A percentile compares a stretch with the other conserved stretches of the same genome.
Conservation (phyloP, 2,113 vertebrate genomes). For the Mixornis gularis region DNA sequence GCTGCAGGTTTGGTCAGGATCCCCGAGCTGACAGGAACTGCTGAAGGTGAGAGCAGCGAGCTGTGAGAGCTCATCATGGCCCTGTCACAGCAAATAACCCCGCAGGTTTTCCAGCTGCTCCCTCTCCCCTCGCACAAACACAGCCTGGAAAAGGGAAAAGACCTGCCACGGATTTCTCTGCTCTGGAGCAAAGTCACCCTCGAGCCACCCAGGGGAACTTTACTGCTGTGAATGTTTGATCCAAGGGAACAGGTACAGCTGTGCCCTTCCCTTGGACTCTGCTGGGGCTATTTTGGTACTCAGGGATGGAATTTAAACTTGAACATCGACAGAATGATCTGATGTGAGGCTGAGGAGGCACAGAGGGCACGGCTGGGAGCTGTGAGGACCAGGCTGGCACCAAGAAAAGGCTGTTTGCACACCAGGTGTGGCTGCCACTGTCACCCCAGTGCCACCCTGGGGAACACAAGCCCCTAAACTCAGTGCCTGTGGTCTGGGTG, state of each 20-base stretch:
- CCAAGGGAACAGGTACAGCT: not conserved
- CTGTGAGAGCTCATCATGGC: not conserved
- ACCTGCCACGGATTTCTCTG: not conserved
- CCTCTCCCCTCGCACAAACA: not conserved
- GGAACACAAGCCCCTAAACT: rapidly evolving
- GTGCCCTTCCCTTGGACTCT: not conserved
- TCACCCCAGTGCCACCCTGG: rapidly evolving
- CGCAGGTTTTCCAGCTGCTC: not conserved
- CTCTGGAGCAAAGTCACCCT: not conserved
- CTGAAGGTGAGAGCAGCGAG: not conserved
- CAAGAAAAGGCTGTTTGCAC: not conserved
- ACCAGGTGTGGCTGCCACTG: not conserved
- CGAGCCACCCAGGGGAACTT: not conserved
- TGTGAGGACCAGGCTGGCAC: rapidly evolving
- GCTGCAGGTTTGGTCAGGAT: not conserved
- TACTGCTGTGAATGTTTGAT: not conserved
- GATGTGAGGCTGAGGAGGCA: not conserved
- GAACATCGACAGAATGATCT: rapidly evolving
- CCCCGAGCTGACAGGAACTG: not conserved
- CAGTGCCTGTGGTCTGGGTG: not conserved
- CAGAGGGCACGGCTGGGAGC: not conserved
- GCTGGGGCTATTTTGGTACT: not conserved
- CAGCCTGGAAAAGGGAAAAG: not conserved
- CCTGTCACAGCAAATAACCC: not conserved
- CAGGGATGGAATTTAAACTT: not conserved